Evolutionary conservation across 1,140 invertebrate genomes (phyloP).

Genomic region (Vanessa atalanta): DNA sequence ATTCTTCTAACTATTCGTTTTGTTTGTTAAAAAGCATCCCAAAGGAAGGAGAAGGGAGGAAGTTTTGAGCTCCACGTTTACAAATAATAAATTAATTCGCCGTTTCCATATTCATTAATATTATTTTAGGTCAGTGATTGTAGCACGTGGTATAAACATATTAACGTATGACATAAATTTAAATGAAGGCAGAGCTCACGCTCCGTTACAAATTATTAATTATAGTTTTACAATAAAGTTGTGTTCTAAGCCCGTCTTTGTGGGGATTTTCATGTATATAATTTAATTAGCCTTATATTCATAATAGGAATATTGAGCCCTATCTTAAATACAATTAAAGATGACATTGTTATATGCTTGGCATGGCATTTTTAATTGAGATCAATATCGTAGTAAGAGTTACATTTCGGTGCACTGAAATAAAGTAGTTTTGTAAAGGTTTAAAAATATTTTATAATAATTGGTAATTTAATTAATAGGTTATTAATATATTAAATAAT

Average conservation of each 20-base stretch:
- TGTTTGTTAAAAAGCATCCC: too few species aligned
- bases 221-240: constrained; percentile 3
- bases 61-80: neutral
- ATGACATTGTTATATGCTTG: too few species aligned
- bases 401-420: too few species aligned
- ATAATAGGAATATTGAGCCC: neutral
- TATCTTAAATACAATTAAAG: neutral
- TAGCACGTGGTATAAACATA: constrained; percentile 8
- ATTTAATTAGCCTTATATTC: neutral
- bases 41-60: too few species aligned
- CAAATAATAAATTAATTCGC: neutral
- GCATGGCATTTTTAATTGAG: neutral
- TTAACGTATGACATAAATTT: constrained; percentile 13
- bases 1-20: too few species aligned
- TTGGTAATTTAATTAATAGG: too few species aligned
- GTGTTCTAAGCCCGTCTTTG: constrained; percentile 5
- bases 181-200: constrained; percentile 18
- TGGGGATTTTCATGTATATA: neutral
- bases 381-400: neutral
- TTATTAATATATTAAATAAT: neutral
- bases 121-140: constrained; percentile 17
- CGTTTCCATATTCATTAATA: constrained; percentile 18
- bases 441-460: too few species aligned
- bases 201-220: constrained; percentile 26
- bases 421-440: too few species aligned